These are phyloP conservation scores for Notarius lentiginosus DNA, from an alignment of 2,113 vertebrate genomes.

Conservation along the genomic window DNA sequence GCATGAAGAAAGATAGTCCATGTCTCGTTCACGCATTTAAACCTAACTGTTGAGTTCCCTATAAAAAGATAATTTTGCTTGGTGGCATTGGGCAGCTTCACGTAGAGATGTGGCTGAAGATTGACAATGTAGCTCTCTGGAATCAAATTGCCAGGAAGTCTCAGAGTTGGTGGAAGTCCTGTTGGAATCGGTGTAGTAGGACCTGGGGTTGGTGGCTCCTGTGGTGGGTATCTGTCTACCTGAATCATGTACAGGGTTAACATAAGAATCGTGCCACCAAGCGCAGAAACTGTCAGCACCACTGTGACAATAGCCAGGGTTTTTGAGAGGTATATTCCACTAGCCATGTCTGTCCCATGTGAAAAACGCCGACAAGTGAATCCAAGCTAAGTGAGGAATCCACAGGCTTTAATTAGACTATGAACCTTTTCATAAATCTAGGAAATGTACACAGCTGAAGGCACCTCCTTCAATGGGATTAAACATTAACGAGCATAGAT, in stretches of 20 bases:
- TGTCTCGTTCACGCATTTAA: conserved; percentile 68
- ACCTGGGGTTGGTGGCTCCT: rapidly evolving
- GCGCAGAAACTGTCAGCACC: conserved; percentile 64
- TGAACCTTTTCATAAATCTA: conserved; percentile 57
- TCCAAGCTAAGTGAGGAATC: conserved; percentile 9
- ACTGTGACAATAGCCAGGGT: conserved; percentile 63
- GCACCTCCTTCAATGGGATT: conserved; percentile 56
- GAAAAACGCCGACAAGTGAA: conserved; percentile 30
- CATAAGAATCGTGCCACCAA: conserved; percentile 77
- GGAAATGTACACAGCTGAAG: conserved; percentile 16
- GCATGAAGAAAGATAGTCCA: conserved; percentile 81
- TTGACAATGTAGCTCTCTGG: conserved; percentile 76
- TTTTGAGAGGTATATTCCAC: conserved; percentile 75
- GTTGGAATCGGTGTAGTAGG: conserved; percentile 40
- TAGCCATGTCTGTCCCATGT: conserved; percentile 71
- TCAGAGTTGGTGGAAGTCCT: conserved; percentile 19
- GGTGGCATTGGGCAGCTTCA: not conserved
- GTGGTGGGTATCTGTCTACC: conserved; percentile 38
- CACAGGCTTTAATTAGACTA: conserved; percentile 35
- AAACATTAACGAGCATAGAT: conserved; percentile 71
- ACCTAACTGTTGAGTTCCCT: conserved; percentile 65
- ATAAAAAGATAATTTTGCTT: conserved; percentile 70
- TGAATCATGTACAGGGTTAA: conserved; percentile 71
- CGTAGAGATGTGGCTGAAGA: conserved; percentile 72
- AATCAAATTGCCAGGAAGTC: conserved; percentile 72